Evolutionary conservation across 2,113 vertebrate genomes (phyloP).

Genomic region (cattle (Bos taurus)): DNA sequence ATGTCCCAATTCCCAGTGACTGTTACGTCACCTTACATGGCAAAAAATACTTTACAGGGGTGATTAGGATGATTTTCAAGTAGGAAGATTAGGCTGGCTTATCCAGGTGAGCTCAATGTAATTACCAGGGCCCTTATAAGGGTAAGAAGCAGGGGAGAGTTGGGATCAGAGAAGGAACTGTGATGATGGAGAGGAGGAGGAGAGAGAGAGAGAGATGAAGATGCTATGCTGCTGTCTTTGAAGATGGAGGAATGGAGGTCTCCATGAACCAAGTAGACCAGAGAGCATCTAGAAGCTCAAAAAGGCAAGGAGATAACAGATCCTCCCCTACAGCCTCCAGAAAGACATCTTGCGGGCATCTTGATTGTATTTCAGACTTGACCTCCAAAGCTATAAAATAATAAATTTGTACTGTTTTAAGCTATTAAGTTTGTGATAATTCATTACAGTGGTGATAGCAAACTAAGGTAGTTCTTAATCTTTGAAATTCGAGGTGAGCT

Average conservation of each 20-base stretch:
- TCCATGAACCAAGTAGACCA: not conserved
- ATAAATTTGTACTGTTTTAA: not conserved
- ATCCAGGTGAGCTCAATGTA: not conserved
- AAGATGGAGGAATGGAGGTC: not conserved
- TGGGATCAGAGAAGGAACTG: not conserved
- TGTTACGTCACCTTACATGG: not conserved
- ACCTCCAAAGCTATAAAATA: not conserved
- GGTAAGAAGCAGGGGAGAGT: not conserved
- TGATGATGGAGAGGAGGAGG: not conserved
- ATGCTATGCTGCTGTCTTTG: not conserved
- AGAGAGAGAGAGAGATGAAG: not conserved
- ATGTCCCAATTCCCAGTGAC: not conserved
- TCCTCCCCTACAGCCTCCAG: not conserved
- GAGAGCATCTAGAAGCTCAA: not conserved
- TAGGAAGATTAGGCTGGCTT: not conserved
- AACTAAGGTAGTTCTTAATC: not conserved
- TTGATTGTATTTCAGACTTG: not conserved
- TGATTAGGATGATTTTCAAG: not conserved
- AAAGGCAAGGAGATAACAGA: not conserved
- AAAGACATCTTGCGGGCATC: not conserved
- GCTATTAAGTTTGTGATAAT: not conserved
- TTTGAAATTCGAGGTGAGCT: not conserved
- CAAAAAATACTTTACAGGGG: not conserved
- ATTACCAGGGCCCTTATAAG: not conserved
- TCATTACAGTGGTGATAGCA: not conserved